phyloP scores from a whole-genome alignment of 1,140 invertebrate species.

The Tigriopus japonicus region DNA sequence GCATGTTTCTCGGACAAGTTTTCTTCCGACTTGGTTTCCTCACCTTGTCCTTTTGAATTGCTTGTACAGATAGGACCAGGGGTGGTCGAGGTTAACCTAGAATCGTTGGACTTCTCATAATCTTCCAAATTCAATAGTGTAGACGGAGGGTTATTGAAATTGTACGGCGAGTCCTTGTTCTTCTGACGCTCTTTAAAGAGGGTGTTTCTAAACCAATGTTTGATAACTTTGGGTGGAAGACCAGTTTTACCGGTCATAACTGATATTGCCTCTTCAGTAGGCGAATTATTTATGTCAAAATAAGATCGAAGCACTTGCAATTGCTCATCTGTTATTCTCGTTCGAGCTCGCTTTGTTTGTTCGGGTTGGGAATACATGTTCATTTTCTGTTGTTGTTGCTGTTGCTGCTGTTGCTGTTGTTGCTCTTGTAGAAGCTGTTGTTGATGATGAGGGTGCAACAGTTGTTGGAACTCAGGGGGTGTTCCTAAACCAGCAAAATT shows the following conservation, averaged over 20 bases:
- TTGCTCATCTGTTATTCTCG: constrained; percentile 90
- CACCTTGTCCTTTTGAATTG: neutral
- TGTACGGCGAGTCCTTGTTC: constrained; percentile 97
- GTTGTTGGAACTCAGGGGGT: too few species aligned
- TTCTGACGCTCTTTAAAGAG: constrained; percentile 96
- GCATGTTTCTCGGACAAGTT: too few species aligned
- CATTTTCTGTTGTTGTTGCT: too few species aligned
- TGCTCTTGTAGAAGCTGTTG: constrained; percentile 32
- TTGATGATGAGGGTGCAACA: constrained; percentile 37
- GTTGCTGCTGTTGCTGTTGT: constrained; percentile 31
- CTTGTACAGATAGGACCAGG: neutral
- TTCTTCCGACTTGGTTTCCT: neutral
- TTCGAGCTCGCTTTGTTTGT: constrained; percentile 82
- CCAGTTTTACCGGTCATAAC: constrained; percentile 89
- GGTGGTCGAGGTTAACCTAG: constrained; percentile 51
- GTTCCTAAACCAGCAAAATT: constrained; percentile 25
- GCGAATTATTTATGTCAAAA: constrained; percentile 96
- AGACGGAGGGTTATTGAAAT: constrained; percentile 94
- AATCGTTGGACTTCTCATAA: constrained; percentile 96
- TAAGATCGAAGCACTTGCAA: constrained; percentile 83
- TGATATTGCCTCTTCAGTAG: constrained; percentile 86
- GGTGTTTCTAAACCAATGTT: constrained; percentile 98
- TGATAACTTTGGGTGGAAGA: constrained; percentile 91
- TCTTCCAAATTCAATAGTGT: constrained; percentile 90
- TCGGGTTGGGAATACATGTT: constrained; percentile 17